Evolutionary conservation across 2,888 invertebrate species (phyloP).

Genomic region (Ypsolopha scabrella): DNA sequence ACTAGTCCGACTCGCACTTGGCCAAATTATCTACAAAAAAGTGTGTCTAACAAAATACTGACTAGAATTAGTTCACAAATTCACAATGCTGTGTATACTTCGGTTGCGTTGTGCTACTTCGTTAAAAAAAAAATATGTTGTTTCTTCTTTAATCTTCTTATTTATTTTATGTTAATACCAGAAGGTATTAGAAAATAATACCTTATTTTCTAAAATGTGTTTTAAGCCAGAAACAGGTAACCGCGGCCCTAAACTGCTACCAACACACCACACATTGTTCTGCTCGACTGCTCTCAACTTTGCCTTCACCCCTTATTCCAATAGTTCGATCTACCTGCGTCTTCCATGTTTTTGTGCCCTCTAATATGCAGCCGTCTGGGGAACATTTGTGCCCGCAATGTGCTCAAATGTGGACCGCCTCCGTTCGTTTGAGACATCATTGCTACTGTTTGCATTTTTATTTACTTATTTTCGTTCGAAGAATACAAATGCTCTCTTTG

Average conservation of each 20-base stretch:
- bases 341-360: slow-evolving; percentile 34
- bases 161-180: no score
- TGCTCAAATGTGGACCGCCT: slow-evolving; percentile 23
- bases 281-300: slow-evolving; percentile 9
- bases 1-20: no score
- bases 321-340: slow-evolving; percentile 22
- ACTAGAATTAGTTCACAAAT: no score
- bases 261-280: not conserved
- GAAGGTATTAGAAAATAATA: no score
- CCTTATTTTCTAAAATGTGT: not conserved
- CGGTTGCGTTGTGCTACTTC: no score
- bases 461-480: slow-evolving; percentile 63
- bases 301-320: slow-evolving; percentile 40
- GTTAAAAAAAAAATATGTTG: no score
- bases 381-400: slow-evolving; percentile 56
- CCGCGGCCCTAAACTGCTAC: not conserved
- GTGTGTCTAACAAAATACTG: no score
- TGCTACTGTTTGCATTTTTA: slow-evolving; percentile 66
- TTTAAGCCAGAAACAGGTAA: not conserved
- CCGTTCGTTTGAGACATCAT: slow-evolving; percentile 60
- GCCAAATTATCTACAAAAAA: no score
- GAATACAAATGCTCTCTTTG: slow-evolving; percentile 61
- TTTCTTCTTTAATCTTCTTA: no score
- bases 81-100: no score
- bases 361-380: slow-evolving; percentile 40